Evolutionary conservation across 2,797 vertebrate species (phyloP).

Genomic region (Tiaroga cobitis): DNA sequence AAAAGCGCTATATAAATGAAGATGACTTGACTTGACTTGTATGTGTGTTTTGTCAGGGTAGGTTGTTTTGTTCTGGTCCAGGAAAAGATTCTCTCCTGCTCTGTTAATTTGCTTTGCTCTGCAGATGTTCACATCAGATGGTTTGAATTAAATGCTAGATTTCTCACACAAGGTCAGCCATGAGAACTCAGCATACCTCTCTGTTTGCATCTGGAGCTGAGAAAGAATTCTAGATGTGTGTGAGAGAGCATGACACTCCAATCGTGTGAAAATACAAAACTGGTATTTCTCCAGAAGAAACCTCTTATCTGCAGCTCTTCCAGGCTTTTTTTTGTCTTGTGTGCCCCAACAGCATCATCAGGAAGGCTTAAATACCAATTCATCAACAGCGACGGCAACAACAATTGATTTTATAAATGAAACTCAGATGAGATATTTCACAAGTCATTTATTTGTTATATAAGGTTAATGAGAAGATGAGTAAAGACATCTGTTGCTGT

Average conservation of each 20-base stretch:
- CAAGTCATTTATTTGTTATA: neutral
- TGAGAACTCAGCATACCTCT: conserved; percentile 69
- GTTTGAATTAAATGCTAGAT: conserved; percentile 77
- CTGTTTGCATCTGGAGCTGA: conserved; percentile 58
- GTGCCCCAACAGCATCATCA: neutral
- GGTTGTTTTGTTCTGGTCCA: conserved; percentile 32
- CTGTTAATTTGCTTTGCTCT: conserved; percentile 74
- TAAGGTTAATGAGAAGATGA: neutral
- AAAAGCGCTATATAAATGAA: too few relatives aligned
- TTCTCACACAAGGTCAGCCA: conserved; percentile 75
- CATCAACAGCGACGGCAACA: neutral
- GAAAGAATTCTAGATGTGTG: conserved; percentile 34
- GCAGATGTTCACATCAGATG: conserved; percentile 82
- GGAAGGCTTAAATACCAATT: neutral
- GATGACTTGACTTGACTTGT: too few relatives aligned
- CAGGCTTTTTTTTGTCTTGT: neutral
- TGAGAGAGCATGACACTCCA: neutral
- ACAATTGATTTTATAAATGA: neutral
- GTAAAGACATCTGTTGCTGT: neutral
- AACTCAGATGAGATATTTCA: neutral
- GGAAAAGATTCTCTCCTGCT: conserved; percentile 45
- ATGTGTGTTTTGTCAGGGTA: conserved; percentile 13
- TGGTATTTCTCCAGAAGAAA: conserved; percentile 2
- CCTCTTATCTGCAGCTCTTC: conserved; percentile 14
- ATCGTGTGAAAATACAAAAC: conserved; percentile 31